phyloP scores from a whole-genome alignment of 1,140 invertebrate species.

The Lordiphosa collinella region DNA sequence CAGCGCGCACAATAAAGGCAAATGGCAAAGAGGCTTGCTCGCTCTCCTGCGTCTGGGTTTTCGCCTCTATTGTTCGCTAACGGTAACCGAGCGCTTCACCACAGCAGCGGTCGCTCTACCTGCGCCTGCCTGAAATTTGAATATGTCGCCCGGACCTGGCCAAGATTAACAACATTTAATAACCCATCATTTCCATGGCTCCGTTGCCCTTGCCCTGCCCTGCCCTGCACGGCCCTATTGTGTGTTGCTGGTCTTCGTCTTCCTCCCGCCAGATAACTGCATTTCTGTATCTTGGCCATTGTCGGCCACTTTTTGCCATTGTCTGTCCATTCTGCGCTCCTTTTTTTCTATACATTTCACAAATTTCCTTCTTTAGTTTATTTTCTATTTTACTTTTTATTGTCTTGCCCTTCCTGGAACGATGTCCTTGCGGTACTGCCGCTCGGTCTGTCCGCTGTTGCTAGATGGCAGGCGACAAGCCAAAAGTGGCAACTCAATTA shows the following conservation, averaged over 20 bases:
- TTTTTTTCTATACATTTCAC: constrained; percentile 32
- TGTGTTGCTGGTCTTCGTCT: background rate
- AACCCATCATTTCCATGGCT: constrained; percentile 64
- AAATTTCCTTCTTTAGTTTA: constrained; percentile 32
- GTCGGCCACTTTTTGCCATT: constrained; percentile 66
- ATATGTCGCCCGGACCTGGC: constrained; percentile 8
- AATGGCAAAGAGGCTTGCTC: constrained; percentile 60
- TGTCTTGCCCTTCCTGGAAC: constrained; percentile 55
- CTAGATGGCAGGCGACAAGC: constrained; percentile 18
- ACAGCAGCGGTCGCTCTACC: constrained; percentile 12
- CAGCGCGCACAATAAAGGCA: constrained; percentile 72
- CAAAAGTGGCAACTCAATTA: constrained; percentile 45
- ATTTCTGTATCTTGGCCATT: constrained; percentile 51
- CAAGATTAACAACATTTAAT: constrained; percentile 75
- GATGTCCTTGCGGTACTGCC: constrained; percentile 8
- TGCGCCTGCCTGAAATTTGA: constrained; percentile 20
- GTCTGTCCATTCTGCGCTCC: constrained; percentile 56
- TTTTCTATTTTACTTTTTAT: constrained; percentile 54
- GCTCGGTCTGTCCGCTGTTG: constrained; percentile 4
- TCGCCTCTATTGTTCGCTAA: constrained; percentile 33
- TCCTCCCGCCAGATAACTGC: constrained; percentile 58
- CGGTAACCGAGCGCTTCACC: background rate
- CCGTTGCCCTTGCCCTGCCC: constrained; percentile 2
- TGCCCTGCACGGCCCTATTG: too few relatives aligned
- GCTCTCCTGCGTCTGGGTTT: constrained; percentile 1